phyloP scores from a whole-genome alignment of 2,797 vertebrate species.

The Hipposideros larvatus region DNA sequence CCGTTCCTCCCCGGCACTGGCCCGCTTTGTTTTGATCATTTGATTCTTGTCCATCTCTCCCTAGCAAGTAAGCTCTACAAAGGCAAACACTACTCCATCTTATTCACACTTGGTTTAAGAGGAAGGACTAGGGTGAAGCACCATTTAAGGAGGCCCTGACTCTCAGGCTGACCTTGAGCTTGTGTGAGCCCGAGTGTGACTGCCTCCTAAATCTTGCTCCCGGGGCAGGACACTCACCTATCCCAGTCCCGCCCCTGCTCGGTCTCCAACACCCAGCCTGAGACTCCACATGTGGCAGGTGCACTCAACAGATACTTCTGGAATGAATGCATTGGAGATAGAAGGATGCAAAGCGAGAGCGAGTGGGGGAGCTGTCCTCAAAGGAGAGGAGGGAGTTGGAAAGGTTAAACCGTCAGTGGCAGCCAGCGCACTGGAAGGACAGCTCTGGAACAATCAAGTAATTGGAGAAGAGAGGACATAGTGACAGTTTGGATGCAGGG shows the following conservation, averaged over 20 bases:
- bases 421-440: neutral
- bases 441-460: neutral
- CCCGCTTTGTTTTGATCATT: neutral
- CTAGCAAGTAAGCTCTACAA: neutral
- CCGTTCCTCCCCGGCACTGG: neutral
- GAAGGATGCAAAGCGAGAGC: neutral
- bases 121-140: neutral
- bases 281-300: neutral
- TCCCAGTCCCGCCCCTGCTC: rapidly evolving
- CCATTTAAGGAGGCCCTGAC: neutral
- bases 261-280: neutral
- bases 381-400: neutral
- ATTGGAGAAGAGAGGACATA: neutral
- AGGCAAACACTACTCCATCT: neutral
- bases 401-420: neutral
- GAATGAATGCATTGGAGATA: neutral
- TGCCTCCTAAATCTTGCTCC: neutral
- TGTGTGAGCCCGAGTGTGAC: neutral
- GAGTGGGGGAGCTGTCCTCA: neutral
- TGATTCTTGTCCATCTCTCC: neutral
- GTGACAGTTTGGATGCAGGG: rapidly evolving
- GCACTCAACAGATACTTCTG: neutral
- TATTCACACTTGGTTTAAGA: neutral
- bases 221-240: too few species aligned
- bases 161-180: neutral